Conservation (phyloP, 1,140 invertebrate genomes). For the Drosophila dunni region DNA sequence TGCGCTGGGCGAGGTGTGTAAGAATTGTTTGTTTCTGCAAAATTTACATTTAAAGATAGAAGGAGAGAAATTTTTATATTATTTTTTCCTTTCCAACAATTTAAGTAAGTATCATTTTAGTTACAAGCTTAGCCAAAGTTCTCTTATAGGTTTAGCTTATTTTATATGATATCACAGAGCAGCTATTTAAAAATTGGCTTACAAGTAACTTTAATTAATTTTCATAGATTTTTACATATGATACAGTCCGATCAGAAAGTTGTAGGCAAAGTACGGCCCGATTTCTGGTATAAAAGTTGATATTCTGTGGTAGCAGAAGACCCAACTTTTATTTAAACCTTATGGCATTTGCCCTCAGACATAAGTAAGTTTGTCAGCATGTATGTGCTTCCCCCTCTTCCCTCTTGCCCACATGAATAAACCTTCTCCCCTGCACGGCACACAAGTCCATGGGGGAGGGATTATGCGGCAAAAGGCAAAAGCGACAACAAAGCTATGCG, state of each 20-base stretch:
- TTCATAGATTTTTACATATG: background rate
- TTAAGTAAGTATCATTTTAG: background rate
- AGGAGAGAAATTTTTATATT: background rate
- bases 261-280: conserved; percentile 4
- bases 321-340: conserved; percentile 76
- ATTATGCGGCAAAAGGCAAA: conserved; percentile 74
- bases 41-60: background rate
- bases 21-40: background rate
- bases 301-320: conserved; percentile 17
- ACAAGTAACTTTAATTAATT: background rate
- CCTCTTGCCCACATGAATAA: background rate
- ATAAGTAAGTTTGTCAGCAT: conserved; percentile 75
- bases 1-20: background rate
- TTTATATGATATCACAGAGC: background rate
- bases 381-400: conserved; percentile 50
- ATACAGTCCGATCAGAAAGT: conserved; percentile 5
- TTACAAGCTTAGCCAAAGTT: background rate
- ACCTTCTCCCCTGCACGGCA: background rate
- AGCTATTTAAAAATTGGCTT: background rate
- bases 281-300: conserved; percentile 25
- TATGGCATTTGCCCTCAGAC: conserved; percentile 70
- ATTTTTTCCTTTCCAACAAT: background rate
- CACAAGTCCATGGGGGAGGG: conserved; percentile 33
- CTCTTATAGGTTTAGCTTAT: background rate
- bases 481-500: conserved; percentile 67